These are phyloP conservation scores for Alethe castanea DNA, from an alignment of 2,113 vertebrate species.

Conservation along the genomic window DNA sequence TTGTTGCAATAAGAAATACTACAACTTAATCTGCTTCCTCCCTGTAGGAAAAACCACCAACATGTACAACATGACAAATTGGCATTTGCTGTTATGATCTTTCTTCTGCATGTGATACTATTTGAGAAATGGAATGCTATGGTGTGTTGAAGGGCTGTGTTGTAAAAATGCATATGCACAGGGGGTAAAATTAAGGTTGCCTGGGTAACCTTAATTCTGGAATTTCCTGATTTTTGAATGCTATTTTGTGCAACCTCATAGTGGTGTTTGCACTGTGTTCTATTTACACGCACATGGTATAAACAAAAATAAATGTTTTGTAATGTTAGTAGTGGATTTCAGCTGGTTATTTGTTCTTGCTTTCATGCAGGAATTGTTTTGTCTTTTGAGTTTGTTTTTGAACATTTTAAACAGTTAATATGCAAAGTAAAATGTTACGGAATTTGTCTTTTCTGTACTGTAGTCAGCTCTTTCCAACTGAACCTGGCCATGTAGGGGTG, in stretches of 20 bases:
- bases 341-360: not conserved
- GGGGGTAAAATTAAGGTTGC: constrained; percentile 65
- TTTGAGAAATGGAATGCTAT: constrained; percentile 34
- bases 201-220: constrained; percentile 61
- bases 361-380: not conserved
- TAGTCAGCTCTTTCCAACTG: not conserved
- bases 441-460: not conserved
- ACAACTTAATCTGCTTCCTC: not conserved
- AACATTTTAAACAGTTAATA: not conserved
- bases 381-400: not conserved
- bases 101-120: not conserved
- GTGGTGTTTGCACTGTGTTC: constrained; percentile 15
- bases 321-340: not conserved
- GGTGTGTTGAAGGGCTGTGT: constrained; percentile 16
- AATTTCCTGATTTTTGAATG: constrained; percentile 61
- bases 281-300: not conserved
- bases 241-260: constrained; percentile 22
- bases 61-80: not conserved
- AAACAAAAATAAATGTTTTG: constrained; percentile 33
- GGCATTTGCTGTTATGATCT: not conserved
- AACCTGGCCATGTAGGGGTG: not conserved
- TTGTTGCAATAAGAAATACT: not conserved
- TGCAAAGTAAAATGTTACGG: not conserved
- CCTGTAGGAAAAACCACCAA: not conserved
- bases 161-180: constrained; percentile 7